A percentile compares a stretch with the other conserved stretches of the same genome.
Evolutionary conservation across 2,888 invertebrate species (phyloP).

Genomic region (Hybos culiciformis): DNA sequence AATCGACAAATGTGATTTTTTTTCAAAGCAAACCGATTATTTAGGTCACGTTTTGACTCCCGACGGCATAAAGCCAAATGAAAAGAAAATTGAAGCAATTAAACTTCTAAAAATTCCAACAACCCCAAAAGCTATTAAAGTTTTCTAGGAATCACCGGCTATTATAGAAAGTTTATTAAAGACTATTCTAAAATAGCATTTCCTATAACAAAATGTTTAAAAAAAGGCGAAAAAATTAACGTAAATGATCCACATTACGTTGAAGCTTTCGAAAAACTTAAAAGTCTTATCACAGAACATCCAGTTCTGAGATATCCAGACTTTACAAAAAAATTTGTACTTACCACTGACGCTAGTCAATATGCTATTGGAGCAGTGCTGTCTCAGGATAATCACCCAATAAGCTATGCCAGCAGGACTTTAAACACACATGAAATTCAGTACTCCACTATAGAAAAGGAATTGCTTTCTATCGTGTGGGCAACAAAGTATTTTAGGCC

Average conservation of each 20-base stretch:
- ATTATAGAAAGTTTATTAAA: background rate
- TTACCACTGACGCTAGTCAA: too few relatives aligned
- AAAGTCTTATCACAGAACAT: too few relatives aligned
- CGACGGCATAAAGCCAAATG: background rate
- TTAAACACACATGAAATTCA: too few relatives aligned
- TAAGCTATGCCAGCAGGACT: too few relatives aligned
- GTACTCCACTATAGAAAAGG: too few relatives aligned
- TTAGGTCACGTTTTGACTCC: background rate
- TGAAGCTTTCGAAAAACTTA: background rate
- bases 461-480: constrained; percentile 1
- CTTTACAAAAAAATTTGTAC: too few relatives aligned
- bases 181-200: background rate
- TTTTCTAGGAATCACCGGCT: background rate
- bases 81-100: background rate
- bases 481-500: constrained; percentile 3
- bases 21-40: background rate
- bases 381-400: too few relatives aligned
- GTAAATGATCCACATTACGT: background rate
- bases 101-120: background rate
- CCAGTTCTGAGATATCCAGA: too few relatives aligned
- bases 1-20: background rate
- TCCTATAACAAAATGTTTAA: background rate
- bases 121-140: background rate
- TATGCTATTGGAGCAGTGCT: too few relatives aligned
- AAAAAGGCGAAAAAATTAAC: background rate